These are phyloP conservation scores for Eulacestoma nigropectus DNA, from an alignment of 2,113 vertebrate species.

Conservation along the genomic window DNA sequence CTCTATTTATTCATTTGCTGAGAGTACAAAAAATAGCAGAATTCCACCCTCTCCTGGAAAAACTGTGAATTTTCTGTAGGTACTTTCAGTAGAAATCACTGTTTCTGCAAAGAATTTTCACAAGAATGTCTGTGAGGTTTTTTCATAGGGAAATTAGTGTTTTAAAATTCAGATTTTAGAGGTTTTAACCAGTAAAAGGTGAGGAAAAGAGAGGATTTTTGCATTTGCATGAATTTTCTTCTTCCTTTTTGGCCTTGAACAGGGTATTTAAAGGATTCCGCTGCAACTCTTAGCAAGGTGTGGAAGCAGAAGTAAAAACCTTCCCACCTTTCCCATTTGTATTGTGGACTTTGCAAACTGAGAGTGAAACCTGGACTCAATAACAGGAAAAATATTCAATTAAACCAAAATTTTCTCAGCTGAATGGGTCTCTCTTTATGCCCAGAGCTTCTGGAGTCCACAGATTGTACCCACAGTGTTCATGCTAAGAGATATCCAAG, in stretches of 20 bases:
- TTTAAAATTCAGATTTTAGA: not conserved
- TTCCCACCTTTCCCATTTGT: not conserved
- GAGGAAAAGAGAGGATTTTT: not conserved
- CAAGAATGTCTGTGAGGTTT: rapidly evolving
- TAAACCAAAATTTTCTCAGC: not conserved
- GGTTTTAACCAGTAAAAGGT: not conserved
- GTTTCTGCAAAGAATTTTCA: not conserved
- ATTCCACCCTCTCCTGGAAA: slow-evolving; percentile 61
- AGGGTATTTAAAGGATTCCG: not conserved
- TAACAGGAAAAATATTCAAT: not conserved
- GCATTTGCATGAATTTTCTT: not conserved
- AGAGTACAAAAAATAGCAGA: slow-evolving; percentile 4
- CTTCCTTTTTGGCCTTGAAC: not conserved
- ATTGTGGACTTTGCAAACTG: not conserved
- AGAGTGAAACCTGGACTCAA: not conserved
- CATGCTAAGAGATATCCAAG: not conserved
- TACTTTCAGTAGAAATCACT: not conserved
- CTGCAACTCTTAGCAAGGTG: not conserved
- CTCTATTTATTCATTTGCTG: not conserved
- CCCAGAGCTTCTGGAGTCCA: not conserved
- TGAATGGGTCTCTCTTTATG: not conserved
- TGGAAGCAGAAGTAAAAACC: not conserved
- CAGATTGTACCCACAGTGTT: not conserved
- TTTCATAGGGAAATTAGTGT: not conserved
- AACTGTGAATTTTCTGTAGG: not conserved